These are phyloP conservation scores for Schmidtea mediterranea DNA, from an alignment of 1,140 invertebrate species.

Conservation along the genomic window DNA sequence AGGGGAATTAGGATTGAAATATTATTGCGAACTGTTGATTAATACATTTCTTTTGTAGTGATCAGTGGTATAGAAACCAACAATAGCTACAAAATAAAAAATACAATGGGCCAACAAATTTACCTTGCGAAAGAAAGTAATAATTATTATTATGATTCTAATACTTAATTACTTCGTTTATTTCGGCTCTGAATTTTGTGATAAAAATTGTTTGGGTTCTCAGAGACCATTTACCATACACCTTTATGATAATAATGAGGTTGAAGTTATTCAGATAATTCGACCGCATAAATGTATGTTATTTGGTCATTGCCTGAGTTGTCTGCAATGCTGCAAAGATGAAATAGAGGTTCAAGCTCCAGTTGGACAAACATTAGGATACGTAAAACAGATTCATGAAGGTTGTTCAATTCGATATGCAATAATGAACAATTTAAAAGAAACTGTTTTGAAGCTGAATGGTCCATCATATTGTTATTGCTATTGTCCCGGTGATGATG, in stretches of 20 bases:
- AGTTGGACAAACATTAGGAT: neutral
- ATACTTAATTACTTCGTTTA: too few relatives aligned
- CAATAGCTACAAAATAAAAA: too few relatives aligned
- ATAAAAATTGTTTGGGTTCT: constrained; percentile 11
- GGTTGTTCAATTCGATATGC: neutral
- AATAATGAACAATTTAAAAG: neutral
- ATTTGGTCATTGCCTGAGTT: constrained; percentile 6
- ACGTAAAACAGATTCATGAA: neutral
- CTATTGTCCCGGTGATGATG: neutral
- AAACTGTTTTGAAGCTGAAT: neutral
- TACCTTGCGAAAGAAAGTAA: too few relatives aligned
- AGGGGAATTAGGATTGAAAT: too few relatives aligned
- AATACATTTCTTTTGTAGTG: too few relatives aligned
- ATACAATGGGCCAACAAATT: too few relatives aligned
- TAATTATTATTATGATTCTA: too few relatives aligned
- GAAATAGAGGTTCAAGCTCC: neutral
- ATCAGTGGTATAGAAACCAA: too few relatives aligned
- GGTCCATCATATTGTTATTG: neutral
- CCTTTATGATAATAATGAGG: constrained; percentile 9
- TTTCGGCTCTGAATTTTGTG: neutral
- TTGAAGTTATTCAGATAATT: constrained; percentile 9
- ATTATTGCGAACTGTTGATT: too few relatives aligned
- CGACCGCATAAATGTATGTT: constrained; percentile 9
- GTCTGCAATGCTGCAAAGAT: neutral
- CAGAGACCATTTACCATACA: constrained; percentile 12